Evolutionary conservation across 2,888 invertebrate species (phyloP), one percentile per base, ranked within the genome.

Genomic region (Drosophila robusta): DNA sequence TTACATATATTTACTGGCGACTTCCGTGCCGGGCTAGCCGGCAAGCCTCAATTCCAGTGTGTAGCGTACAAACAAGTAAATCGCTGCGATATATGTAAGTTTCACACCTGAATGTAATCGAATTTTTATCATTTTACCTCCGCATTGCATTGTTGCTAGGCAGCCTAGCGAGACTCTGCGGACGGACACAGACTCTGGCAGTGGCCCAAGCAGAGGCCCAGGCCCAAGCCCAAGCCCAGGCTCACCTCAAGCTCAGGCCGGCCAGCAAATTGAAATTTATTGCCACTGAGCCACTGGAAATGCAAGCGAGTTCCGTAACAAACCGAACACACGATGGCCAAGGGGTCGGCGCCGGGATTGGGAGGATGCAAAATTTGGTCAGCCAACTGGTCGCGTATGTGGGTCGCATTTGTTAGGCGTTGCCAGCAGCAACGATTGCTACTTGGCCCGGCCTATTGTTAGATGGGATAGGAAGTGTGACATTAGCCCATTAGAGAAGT

Each of bases 91-190:
- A 70, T 76, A 79, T 76, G 80, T 87, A 89, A 70, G 87, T 91
- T 90, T 90, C 90, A 91, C 90, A 90, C 91, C 90, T 90, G 90
- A 90, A 90, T 89, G 82, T 87, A 87, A 89, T 87, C 87, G 87
- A 90, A 87, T 90, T 90, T 90, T 90, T 90, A 87, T 89, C 87
- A 80, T 87, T 89, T 89, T 83, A 89, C 85, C 83, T 89, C 89
- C 89, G 87, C 87, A 87, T 89, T 87, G 84, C 78, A 76, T 89
- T 89, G 85, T 78, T 88, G 89, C 80, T 80, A 80, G 78, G 87
- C 82, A 65, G 79, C 62, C 60, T 63, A 60, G 69, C 69, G 42
- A 75, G 70, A 52, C 65, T 52, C 66, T 16, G 9, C 63, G 36
- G 47, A n/a, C 26, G 39, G 2, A 12, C 18, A 49, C 49, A 52